A percentile compares a stretch with the other conserved stretches of the same genome.
Conservation (phyloP, 2,888 invertebrate species). For the Creontiades dilutus region DNA sequence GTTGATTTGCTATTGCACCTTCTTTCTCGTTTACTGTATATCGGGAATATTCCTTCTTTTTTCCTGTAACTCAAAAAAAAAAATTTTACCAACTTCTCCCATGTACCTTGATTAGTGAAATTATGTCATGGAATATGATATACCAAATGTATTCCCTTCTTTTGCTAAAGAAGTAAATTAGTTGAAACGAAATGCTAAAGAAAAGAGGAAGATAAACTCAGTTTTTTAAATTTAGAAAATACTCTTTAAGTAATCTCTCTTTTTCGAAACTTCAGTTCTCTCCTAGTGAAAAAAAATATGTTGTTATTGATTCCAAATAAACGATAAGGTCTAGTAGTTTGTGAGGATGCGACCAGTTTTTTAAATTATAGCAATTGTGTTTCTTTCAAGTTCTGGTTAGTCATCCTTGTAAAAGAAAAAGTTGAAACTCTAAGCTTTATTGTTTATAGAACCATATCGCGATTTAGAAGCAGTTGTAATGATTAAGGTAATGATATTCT, state of each 20-base stretch:
- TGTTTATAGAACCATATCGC: conserved; percentile 63
- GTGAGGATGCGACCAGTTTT: conserved; percentile 27
- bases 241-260: conserved; percentile 2
- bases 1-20: conserved; percentile 39
- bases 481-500: conserved; percentile 61
- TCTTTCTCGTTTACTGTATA: conserved; percentile 10
- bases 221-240: conserved; percentile 31
- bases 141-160: neutral
- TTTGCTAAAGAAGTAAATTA: conserved; percentile 1
- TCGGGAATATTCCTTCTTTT: neutral
- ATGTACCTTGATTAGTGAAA: conserved; percentile 1
- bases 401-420: conserved; percentile 14
- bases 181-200: neutral
- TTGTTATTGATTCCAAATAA: conserved; percentile 11
- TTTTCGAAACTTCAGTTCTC: conserved; percentile 21
- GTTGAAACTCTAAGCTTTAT: conserved; percentile 59
- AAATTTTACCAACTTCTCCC: neutral
- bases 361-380: conserved; percentile 19
- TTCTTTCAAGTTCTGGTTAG: conserved; percentile 24
- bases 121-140: neutral
- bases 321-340: conserved; percentile 43
- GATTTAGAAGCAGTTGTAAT: conserved; percentile 45
- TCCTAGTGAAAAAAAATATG: neutral
- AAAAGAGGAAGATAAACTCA: neutral
- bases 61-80: neutral